phyloP scores from a whole-genome alignment of 2,113 vertebrate genomes.

The Andinoacara biseriatus region DNA sequence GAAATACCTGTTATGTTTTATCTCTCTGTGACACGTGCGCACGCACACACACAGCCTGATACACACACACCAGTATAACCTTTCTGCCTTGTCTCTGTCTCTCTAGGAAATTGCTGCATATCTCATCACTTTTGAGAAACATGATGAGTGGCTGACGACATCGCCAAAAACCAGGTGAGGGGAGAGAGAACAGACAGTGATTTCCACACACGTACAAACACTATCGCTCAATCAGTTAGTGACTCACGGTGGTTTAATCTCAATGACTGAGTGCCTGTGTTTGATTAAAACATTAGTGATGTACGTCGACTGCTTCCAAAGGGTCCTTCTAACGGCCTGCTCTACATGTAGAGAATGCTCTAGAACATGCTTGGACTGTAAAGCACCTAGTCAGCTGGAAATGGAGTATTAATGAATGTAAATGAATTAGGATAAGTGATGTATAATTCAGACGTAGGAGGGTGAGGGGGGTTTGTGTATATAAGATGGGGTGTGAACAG shows the following conservation, averaged over 20 bases:
- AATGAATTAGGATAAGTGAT: conserved; percentile 78
- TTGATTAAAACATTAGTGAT: conserved; percentile 71
- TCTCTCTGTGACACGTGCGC: conserved; percentile 53
- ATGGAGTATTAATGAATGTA: conserved; percentile 77
- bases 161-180: conserved; percentile 84
- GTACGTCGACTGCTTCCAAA: conserved; percentile 53
- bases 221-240: conserved; percentile 47
- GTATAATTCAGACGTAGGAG: conserved; percentile 73
- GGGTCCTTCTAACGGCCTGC: conserved; percentile 52
- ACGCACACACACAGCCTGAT: conserved; percentile 18
- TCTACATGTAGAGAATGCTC: conserved; percentile 58
- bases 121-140: conserved; percentile 85
- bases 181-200: background rate
- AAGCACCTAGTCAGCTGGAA: conserved; percentile 76
- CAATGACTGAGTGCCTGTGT: conserved; percentile 52
- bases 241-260: conserved; percentile 56
- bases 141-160: conserved; percentile 85
- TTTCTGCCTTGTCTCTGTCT: conserved; percentile 58
- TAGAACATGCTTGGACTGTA: conserved; percentile 63
- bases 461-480: conserved; percentile 36
- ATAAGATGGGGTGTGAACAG: conserved; percentile 58
- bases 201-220: conserved; percentile 28
- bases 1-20: conserved; percentile 75
- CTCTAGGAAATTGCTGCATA: conserved; percentile 84
- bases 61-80: conserved; percentile 49